These are phyloP conservation scores for Microtus montanus DNA, from an alignment of 2,113 vertebrate genomes.

Conservation along the genomic window DNA sequence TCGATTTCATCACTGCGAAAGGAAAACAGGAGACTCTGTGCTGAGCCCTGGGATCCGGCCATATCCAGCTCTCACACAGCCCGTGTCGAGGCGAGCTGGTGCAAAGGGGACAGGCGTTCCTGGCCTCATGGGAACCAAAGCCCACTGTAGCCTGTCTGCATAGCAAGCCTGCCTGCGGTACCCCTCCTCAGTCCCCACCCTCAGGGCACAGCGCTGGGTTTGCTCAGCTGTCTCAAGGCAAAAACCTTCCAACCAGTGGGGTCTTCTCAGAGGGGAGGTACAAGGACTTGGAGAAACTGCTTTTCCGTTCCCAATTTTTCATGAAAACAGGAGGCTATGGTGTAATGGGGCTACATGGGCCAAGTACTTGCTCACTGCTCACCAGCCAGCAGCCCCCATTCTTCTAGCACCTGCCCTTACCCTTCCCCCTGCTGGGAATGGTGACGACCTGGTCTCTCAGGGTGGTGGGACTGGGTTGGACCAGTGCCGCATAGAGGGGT, in stretches of 20 bases:
- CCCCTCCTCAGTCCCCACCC: not conserved
- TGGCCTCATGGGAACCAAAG: rapidly evolving
- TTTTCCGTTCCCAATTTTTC: not conserved
- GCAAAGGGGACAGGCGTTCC: rapidly evolving
- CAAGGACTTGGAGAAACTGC: not conserved
- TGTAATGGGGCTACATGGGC: not conserved
- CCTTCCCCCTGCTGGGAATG: not conserved
- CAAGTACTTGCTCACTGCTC: not conserved
- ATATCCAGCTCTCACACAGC: not conserved
- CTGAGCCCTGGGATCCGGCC: not conserved
- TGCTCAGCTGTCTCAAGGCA: not conserved
- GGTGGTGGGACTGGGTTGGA: not conserved
- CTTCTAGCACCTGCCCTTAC: not conserved
- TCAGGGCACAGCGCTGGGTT: not conserved
- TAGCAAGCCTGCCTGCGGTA: not conserved
- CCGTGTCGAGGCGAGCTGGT: rapidly evolving
- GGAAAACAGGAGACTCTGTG: not conserved
- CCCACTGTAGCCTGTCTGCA: rapidly evolving
- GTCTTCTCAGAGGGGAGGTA: not conserved
- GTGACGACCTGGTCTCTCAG: not conserved
- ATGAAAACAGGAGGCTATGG: not conserved
- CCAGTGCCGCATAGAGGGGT: constrained; percentile 37
- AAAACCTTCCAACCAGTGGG: not conserved
- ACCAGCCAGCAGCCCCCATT: not conserved
- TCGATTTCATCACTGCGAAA: not conserved